phyloP scores from a whole-genome alignment of 2,797 vertebrate genomes.

The Botia kubotai region DNA sequence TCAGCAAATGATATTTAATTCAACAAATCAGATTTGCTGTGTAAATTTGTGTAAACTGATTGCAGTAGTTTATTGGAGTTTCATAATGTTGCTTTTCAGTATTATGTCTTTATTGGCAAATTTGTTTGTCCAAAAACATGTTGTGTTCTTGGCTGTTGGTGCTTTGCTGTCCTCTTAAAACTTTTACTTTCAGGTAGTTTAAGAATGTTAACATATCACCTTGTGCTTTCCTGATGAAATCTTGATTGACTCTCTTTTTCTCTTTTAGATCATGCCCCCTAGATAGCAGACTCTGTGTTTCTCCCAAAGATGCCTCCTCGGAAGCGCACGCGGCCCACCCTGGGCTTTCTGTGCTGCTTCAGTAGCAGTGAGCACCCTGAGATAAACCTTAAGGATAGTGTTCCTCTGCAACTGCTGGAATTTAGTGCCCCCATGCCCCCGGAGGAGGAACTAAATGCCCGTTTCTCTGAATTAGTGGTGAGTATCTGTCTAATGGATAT shows the following conservation, averaged over 20 bases:
- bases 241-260: slow-evolving; percentile 27
- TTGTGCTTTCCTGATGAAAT: not conserved
- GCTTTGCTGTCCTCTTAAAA: no score
- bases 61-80: no score
- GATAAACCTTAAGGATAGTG: slow-evolving; percentile 95
- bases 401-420: slow-evolving; percentile 93
- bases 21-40: no score
- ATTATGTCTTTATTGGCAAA: no score
- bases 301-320: slow-evolving; percentile 88
- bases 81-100: no score
- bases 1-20: no score
- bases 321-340: slow-evolving; percentile 91
- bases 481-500: slow-evolving; percentile 69
- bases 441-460: slow-evolving; percentile 90
- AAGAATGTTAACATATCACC: no score
- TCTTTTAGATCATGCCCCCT: slow-evolving; percentile 86
- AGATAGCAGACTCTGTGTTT: slow-evolving; percentile 81
- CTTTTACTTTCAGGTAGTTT: no score
- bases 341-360: slow-evolving; percentile 96
- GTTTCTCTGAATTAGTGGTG: slow-evolving; percentile 96
- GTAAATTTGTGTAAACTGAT: no score
- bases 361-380: slow-evolving; percentile 89
- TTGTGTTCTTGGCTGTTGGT: no score
- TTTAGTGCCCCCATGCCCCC: slow-evolving; percentile 93
- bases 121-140: no score